A percentile compares a stretch with the other conserved stretches of the same genome.
Conservation (phyloP, 2,888 invertebrate genomes). For the Pachycephus smyrnensis region DNA sequence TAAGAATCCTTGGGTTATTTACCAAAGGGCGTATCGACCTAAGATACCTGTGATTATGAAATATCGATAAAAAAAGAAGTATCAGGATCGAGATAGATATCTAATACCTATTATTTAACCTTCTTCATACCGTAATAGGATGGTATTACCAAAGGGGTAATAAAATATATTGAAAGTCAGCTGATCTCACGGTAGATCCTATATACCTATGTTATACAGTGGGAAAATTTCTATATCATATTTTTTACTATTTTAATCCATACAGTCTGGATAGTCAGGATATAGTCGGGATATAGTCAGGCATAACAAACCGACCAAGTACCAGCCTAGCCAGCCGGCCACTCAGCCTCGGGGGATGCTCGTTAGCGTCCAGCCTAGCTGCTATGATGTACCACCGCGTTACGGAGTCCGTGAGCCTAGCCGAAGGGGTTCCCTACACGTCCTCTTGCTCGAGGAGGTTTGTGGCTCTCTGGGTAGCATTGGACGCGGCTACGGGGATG, state of each 20-base stretch:
- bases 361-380: conserved; percentile 39
- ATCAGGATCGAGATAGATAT: too few relatives aligned
- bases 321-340: not conserved
- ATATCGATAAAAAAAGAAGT: too few relatives aligned
- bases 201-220: too few relatives aligned
- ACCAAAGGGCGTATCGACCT: not conserved
- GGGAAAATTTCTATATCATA: too few relatives aligned
- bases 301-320: not conserved
- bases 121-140: conserved; percentile 16
- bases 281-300: too few relatives aligned
- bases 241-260: too few relatives aligned
- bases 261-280: too few relatives aligned
- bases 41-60: too few relatives aligned
- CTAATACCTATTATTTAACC: not conserved
- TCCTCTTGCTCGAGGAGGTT: conserved; percentile 28
- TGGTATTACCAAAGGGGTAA: conserved; percentile 22
- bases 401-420: conserved; percentile 29
- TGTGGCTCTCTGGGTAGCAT: conserved; percentile 42
- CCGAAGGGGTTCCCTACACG: conserved; percentile 28
- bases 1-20: too few relatives aligned
- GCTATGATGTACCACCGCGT: conserved; percentile 43
- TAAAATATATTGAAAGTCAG: conserved; percentile 15
- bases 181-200: too few relatives aligned
- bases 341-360: conserved; percentile 35
- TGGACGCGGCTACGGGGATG: conserved; percentile 32